These are phyloP conservation scores for Shargacucullia verbasci DNA, from an alignment of 2,888 invertebrate genomes.

Conservation along the genomic window DNA sequence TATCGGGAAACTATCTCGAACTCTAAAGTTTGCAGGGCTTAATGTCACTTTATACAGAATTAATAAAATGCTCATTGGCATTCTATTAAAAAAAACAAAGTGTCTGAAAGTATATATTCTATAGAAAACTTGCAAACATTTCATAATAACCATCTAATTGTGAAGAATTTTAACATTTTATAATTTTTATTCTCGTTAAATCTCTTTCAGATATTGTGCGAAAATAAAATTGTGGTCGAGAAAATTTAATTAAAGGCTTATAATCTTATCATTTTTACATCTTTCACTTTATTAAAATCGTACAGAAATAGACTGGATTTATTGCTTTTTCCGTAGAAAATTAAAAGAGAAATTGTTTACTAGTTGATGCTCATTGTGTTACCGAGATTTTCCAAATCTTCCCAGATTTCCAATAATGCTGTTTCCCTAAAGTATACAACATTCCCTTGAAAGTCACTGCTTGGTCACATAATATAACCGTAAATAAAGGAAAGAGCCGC, in stretches of 20 bases:
- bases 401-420: too few relatives aligned
- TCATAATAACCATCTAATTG: conserved; percentile 3
- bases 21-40: too few relatives aligned
- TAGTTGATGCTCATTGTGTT: too few relatives aligned
- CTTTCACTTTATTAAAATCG: conserved; percentile 43
- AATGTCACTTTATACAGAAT: too few relatives aligned
- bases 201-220: conserved; percentile 19
- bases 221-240: conserved; percentile 26
- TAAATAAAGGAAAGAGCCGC: too few relatives aligned
- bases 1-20: too few relatives aligned
- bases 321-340: conserved; percentile 16
- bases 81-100: too few relatives aligned
- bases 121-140: not conserved
- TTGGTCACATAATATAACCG: too few relatives aligned
- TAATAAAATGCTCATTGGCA: too few relatives aligned
- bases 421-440: too few relatives aligned
- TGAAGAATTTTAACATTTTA: conserved; percentile 4
- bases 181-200: conserved; percentile 23
- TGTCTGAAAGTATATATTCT: not conserved
- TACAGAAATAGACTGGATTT: conserved; percentile 38
- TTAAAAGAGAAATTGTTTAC: conserved; percentile 9
- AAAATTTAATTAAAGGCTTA: conserved; percentile 33
- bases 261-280: conserved; percentile 19
- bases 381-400: too few relatives aligned
- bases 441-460: too few relatives aligned